phyloP scores from a whole-genome alignment of 2,797 vertebrate genomes.

The Basileuterus tristriatus region DNA sequence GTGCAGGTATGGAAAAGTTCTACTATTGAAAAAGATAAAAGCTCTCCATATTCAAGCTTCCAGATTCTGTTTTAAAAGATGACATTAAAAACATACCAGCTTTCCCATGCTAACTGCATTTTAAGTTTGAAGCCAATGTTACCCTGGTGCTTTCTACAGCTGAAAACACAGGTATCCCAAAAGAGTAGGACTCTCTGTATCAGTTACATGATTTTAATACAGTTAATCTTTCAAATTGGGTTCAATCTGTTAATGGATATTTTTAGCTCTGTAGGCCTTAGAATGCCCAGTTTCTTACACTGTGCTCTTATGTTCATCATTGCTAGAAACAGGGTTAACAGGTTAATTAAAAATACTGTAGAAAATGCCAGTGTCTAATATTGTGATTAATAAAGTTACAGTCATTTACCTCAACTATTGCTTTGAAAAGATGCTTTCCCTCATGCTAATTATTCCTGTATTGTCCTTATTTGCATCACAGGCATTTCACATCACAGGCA shows the following conservation, averaged over 20 bases:
- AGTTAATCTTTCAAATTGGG: neutral
- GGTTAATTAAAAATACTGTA: neutral
- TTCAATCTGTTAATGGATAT: neutral
- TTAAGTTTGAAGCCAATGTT: neutral
- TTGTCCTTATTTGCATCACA: slow-evolving; percentile 23
- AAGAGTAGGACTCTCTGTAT: neutral
- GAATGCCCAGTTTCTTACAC: neutral
- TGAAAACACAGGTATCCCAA: neutral
- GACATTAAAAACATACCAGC: neutral
- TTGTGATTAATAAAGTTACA: neutral
- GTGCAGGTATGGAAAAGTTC: neutral
- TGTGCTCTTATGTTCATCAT: neutral
- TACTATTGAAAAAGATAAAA: neutral
- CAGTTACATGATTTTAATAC: neutral
- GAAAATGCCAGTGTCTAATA: neutral
- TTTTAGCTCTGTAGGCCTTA: neutral
- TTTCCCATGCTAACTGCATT: neutral
- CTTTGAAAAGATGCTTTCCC: slow-evolving; percentile 8
- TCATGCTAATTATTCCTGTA: slow-evolving; percentile 18
- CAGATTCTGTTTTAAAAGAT: neutral
- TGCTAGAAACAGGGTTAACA: neutral
- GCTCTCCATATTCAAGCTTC: neutral
- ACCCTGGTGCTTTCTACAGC: neutral
- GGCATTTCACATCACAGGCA: slow-evolving; percentile 18
- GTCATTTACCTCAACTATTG: neutral